A percentile compares a stretch with the other conserved stretches of the same genome.
Evolutionary conservation across 2,797 vertebrate species (phyloP).

Genomic region (Sphaeramia orbicularis): DNA sequence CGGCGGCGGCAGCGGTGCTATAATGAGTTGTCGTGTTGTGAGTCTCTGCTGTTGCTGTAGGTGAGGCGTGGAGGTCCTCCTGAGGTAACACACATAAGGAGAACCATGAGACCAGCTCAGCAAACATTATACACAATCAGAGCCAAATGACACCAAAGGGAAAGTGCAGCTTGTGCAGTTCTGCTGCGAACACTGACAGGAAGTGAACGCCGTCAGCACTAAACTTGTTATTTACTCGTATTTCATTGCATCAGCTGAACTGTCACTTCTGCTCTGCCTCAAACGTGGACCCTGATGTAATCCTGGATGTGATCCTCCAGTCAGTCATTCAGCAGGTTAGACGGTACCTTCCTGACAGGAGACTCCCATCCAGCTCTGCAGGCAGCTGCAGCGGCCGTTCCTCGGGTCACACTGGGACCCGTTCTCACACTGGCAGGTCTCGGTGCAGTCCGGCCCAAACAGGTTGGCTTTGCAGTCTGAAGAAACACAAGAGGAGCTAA

Average conservation of each 20-base stretch:
- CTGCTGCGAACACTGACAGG: constrained; percentile 3
- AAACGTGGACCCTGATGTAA: background rate
- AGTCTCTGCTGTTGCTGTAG: constrained; percentile 50
- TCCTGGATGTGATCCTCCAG: background rate
- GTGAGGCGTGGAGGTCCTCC: constrained; percentile 68
- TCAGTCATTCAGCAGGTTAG: background rate
- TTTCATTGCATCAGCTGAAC: constrained; percentile 61
- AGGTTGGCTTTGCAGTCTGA: constrained; percentile 86
- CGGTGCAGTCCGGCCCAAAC: constrained; percentile 89
- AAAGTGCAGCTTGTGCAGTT: constrained; percentile 51
- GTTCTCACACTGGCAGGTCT: constrained; percentile 87
- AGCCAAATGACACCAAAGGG: constrained; percentile 11
- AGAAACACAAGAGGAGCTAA: constrained; percentile 6
- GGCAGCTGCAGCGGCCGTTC: constrained; percentile 90
- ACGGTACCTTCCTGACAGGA: constrained; percentile 89
- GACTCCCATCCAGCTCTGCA: constrained; percentile 83
- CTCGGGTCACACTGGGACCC: constrained; percentile 83
- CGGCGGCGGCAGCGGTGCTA: constrained; percentile 50
- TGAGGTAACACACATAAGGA: constrained; percentile 54
- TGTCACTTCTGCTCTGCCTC: constrained; percentile 34
- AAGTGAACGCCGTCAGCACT: constrained; percentile 56
- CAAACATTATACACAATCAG: constrained; percentile 30
- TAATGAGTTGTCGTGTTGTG: constrained; percentile 66
- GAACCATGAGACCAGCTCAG: constrained; percentile 36
- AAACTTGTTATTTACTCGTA: constrained; percentile 38